Base-by-base conservation (phyloP, 2,113 vertebrate genomes). In the Boleophthalmus pectinirostris region DNA sequence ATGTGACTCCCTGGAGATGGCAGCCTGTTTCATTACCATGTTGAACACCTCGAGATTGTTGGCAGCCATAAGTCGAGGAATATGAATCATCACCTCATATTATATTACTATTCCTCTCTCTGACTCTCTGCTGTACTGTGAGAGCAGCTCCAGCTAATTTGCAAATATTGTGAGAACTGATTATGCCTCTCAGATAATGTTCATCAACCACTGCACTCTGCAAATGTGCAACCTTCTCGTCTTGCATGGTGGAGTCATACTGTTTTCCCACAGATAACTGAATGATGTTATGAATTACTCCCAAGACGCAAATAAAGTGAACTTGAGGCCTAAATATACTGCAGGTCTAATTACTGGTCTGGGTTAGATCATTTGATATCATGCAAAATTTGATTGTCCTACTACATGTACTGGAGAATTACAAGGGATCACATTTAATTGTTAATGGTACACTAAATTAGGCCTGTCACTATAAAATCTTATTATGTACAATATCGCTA, bases 11-110 rank as follows among this genome's bases (percentile, higher is more conserved):
- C 25, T n/a, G 70, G 70, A 73, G 67, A 74, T 64, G 53, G 57
- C 73, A 72, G 53, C 70, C 70, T 45, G 61, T 74, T 53, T 60
- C 63, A 66, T 66, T 60, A 69, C 38, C 58, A 57, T 23, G 25
- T 46, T 66, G 25, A 69, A 23, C 68, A 67, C 49, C 49, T 43
- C 73, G 33, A 81, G 21, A 74, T 66, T 67, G 18, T 60, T 38
- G 61, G 25, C 49, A 78, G 70, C 64, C 72, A 67, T 51, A 38
- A 69, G 69, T 66, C 74, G 72, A 71, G 69, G 77, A 53, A 47
- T 77, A 2, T 79, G 74, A 84, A 54, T 79, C 70, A 68, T 77
- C 66, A 70, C 24, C 68, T 7, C 66, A 64, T 68, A 49, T 65
- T 74, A 67, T 68, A 49, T 61, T 76, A 51, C 65, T 56, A 35